A percentile compares a stretch with the other conserved stretches of the same genome.
Evolutionary conservation across 2,113 vertebrate genomes (phyloP).

Genomic region (Pantherophis guttatus): DNA sequence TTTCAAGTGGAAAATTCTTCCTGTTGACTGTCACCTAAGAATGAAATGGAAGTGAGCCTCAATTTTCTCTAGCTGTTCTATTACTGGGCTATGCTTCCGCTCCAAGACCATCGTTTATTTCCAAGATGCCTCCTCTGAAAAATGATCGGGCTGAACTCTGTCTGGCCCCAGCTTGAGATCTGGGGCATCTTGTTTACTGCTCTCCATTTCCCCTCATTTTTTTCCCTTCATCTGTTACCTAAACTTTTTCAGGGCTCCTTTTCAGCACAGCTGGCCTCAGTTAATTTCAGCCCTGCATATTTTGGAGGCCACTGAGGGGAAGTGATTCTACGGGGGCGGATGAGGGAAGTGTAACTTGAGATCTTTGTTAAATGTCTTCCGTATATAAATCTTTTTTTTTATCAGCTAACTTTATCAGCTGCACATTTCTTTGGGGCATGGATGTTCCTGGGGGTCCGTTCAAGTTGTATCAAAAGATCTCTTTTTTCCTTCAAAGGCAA

Average conservation of each 20-base stretch:
- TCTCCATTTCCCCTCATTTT: neutral
- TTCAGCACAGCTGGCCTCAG: conserved; percentile 5
- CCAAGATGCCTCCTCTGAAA: neutral
- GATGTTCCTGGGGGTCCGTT: neutral
- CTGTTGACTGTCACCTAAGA: neutral
- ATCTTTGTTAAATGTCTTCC: neutral
- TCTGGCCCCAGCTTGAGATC: neutral
- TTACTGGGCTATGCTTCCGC: neutral
- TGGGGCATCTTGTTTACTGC: neutral
- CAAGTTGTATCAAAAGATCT: neutral
- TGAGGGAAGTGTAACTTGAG: neutral
- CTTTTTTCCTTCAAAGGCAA: neutral
- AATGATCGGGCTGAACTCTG: neutral
- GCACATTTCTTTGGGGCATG: neutral
- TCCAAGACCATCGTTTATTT: neutral
- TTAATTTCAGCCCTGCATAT: neutral
- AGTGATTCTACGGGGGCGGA: neutral
- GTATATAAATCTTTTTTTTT: neutral
- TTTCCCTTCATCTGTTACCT: neutral
- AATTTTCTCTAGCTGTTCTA: neutral
- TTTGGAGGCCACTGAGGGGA: conserved; percentile 29
- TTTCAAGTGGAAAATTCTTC: neutral
- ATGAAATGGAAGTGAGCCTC: neutral
- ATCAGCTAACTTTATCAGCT: neutral
- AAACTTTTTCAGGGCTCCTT: neutral